Conservation (phyloP, 1,140 invertebrate species). For the Drosophila malerkotliana region DNA sequence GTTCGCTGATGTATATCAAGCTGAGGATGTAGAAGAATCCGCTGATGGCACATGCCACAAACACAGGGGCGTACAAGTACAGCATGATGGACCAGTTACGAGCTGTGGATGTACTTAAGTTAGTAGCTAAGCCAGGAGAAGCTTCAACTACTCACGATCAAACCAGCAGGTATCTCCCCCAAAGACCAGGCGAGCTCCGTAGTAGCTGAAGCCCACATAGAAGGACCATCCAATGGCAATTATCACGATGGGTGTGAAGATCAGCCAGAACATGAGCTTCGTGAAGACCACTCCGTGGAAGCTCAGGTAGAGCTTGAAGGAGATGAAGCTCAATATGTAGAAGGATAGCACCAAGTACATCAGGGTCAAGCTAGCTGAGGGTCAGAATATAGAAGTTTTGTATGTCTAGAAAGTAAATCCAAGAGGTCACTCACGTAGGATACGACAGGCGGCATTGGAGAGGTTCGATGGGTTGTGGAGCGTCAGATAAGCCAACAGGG, state of each 20-base stretch:
- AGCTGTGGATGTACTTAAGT: conserved; percentile 22
- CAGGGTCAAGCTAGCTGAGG: conserved; percentile 59
- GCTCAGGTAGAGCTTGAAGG: conserved; percentile 75
- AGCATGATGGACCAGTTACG: conserved; percentile 76
- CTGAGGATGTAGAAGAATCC: conserved; percentile 75
- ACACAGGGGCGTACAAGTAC: conserved; percentile 70
- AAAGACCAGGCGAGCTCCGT: conserved; percentile 56
- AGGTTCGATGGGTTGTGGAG: conserved; percentile 68
- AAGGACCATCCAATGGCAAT: conserved; percentile 71
- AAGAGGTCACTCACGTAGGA: conserved; percentile 58
- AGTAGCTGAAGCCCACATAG: conserved; percentile 60
- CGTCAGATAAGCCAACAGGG: conserved; percentile 65
- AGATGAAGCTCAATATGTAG: conserved; percentile 74
- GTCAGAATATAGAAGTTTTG: not conserved
- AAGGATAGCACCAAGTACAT: conserved; percentile 72
- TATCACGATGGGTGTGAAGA: conserved; percentile 66
- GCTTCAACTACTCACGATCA: conserved; percentile 65
- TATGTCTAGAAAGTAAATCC: no score
- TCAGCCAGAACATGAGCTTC: conserved; percentile 79
- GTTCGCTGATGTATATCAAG: conserved; percentile 63
- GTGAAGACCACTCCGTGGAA: conserved; percentile 75
- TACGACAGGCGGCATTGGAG: conserved; percentile 55
- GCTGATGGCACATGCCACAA: conserved; percentile 65
- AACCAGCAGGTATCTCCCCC: conserved; percentile 79
- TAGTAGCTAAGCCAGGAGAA: not conserved